Conservation (phyloP, 2,888 invertebrate genomes). For the Idaea biselata region DNA sequence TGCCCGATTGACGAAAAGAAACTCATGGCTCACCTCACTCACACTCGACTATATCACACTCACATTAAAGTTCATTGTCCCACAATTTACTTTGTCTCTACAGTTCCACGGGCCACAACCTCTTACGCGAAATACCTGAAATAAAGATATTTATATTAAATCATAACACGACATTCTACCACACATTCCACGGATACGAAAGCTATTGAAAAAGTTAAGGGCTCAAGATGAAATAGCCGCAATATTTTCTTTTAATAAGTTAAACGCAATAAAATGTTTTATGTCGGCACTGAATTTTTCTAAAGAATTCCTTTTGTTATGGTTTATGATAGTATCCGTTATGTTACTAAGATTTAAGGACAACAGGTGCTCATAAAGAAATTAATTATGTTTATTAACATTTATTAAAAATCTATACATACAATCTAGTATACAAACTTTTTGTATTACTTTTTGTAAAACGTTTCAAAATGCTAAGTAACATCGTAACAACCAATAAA, state of each 20-base stretch:
- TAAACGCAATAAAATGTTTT: conserved; percentile 50
- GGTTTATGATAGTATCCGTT: conserved; percentile 22
- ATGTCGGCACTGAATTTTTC: conserved; percentile 39
- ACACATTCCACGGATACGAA: conserved; percentile 11
- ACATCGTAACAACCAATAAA: too few species aligned
- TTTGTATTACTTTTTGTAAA: too few species aligned
- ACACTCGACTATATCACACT: conserved; percentile 32
- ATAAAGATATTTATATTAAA: conserved; percentile 9
- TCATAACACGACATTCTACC: conserved; percentile 13
- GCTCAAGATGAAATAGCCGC: conserved; percentile 39
- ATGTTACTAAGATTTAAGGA: not conserved
- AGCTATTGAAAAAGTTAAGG: conserved; percentile 31
- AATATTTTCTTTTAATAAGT: conserved; percentile 52
- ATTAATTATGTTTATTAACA: not conserved
- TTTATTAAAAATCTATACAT: not conserved
- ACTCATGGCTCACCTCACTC: conserved; percentile 82
- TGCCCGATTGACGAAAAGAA: conserved; percentile 92
- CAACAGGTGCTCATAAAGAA: not conserved
- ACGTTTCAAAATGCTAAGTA: too few species aligned
- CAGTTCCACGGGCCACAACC: not conserved
- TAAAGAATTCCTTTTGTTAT: conserved; percentile 37
- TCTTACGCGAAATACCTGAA: conserved; percentile 5
- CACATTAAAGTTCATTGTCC: conserved; percentile 18
- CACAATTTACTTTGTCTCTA: not conserved
- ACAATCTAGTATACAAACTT: too few species aligned